Conservation (phyloP, 2,888 invertebrate species). For the Epinotia bilunana region DNA sequence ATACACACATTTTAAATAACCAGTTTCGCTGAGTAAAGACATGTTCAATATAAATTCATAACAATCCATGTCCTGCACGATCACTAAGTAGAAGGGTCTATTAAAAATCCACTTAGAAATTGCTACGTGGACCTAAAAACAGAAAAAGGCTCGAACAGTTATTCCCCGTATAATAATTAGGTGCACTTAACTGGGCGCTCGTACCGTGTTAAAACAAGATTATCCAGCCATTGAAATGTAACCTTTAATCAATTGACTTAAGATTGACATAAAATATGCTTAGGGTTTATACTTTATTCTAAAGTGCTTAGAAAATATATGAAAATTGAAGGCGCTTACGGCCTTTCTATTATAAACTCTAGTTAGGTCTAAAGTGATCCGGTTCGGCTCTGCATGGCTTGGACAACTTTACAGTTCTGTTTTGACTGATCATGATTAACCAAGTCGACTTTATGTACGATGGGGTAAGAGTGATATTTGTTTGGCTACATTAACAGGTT, state of each 20-base stretch:
- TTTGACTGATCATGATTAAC: conserved; percentile 18
- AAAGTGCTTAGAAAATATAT: conserved; percentile 13
- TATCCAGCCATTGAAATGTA: conserved; percentile 7
- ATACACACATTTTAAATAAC: conserved; percentile 10
- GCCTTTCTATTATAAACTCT: neutral
- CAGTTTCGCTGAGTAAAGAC: conserved; percentile 4
- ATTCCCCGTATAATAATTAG: conserved; percentile 42
- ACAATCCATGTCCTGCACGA: conserved; percentile 11
- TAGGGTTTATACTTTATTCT: neutral
- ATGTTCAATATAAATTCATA: conserved; percentile 20
- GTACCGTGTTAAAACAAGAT: conserved; percentile 18
- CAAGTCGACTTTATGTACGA: conserved; percentile 8
- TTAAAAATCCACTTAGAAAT: conserved; percentile 27
- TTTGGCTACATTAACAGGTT: conserved; percentile 20
- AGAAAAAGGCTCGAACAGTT: conserved; percentile 42
- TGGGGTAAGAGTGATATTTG: neutral
- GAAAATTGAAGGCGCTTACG: neutral
- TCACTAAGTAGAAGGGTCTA: conserved; percentile 7
- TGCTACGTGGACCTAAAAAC: conserved; percentile 24
- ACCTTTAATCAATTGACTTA: conserved; percentile 10
- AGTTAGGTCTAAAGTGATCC: conserved; percentile 29
- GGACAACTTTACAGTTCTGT: conserved; percentile 40
- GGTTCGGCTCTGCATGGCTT: conserved; percentile 29
- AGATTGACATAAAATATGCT: conserved; percentile 10
- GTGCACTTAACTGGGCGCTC: conserved; percentile 34